phyloP scores from a whole-genome alignment of 2,888 invertebrate genomes.

The Ornithoptera alexandrae region DNA sequence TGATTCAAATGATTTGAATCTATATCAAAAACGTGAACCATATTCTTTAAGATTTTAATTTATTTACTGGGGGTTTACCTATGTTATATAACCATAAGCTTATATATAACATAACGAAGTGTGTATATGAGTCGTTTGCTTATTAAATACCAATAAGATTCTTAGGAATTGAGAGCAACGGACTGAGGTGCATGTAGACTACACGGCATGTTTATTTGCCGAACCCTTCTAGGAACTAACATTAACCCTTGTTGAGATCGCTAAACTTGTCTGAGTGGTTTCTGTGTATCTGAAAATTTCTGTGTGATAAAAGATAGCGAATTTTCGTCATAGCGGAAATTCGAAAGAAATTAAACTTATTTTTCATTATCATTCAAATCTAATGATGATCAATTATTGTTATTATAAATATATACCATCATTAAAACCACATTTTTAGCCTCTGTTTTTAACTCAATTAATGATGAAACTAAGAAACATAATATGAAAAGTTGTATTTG shows the following conservation, averaged over 20 bases:
- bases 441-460: too few species aligned
- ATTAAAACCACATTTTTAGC: too few species aligned
- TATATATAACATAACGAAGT: too few species aligned
- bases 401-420: too few species aligned
- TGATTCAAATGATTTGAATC: not conserved
- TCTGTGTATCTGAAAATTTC: slow-evolving; percentile 35
- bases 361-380: too few species aligned
- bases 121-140: too few species aligned
- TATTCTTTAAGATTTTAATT: too few species aligned
- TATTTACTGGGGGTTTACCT: too few species aligned
- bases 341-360: not conserved
- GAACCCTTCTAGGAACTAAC: slow-evolving; percentile 55
- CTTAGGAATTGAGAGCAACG: slow-evolving; percentile 4
- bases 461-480: not conserved
- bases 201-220: slow-evolving; percentile 26
- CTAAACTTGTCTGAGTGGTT: slow-evolving; percentile 65
- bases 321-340: slow-evolving; percentile 1
- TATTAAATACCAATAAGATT: not conserved
- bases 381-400: too few species aligned
- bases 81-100: too few species aligned
- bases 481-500: not conserved
- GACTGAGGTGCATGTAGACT: slow-evolving; percentile 14
- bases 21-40: not conserved
- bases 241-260: slow-evolving; percentile 55
- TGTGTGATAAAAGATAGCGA: slow-evolving; percentile 41